phyloP scores from a whole-genome alignment of 2,797 vertebrate genomes.

The Danionella dracula region DNA sequence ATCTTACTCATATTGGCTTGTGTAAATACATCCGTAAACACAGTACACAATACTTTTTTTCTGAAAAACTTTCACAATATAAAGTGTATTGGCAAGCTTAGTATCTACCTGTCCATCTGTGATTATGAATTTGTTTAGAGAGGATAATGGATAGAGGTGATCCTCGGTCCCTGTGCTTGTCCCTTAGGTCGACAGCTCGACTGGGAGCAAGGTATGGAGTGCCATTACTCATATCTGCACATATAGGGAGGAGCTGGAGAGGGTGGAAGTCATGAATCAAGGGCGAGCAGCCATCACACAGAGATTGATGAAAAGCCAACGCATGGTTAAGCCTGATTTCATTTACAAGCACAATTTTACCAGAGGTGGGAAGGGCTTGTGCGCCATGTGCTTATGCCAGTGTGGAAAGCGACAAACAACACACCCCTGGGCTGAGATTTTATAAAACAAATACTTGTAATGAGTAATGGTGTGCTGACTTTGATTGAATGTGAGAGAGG shows the following conservation, averaged over 20 bases:
- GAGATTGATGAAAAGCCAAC: slow-evolving; percentile 64
- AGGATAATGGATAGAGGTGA: slow-evolving; percentile 34
- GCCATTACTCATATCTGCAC: slow-evolving; percentile 55
- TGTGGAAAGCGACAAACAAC: slow-evolving; percentile 48
- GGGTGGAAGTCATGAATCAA: slow-evolving; percentile 61
- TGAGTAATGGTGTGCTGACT: slow-evolving; percentile 50
- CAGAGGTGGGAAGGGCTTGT: slow-evolving; percentile 26
- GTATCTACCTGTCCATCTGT: slow-evolving; percentile 11
- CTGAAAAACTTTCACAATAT: no score
- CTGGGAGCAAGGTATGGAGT: slow-evolving; percentile 39
- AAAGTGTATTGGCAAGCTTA: background rate
- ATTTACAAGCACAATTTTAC: slow-evolving; percentile 55
- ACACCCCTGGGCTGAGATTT: slow-evolving; percentile 45
- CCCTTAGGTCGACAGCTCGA: slow-evolving; percentile 41
- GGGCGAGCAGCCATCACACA: slow-evolving; percentile 54
- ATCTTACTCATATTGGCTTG: no score
- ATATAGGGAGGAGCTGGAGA: slow-evolving; percentile 56
- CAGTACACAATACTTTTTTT: no score
- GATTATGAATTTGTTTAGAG: slow-evolving; percentile 36
- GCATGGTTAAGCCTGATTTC: slow-evolving; percentile 60
- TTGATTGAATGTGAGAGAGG: slow-evolving; percentile 47
- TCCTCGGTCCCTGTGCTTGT: slow-evolving; percentile 39
- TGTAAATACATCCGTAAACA: no score
- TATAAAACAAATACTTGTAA: slow-evolving; percentile 56
- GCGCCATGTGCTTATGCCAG: slow-evolving; percentile 7